A percentile compares a stretch with the other conserved stretches of the same genome.
phyloP scores from a whole-genome alignment of 2,888 invertebrate species.

The Chloroclysta siterata region DNA sequence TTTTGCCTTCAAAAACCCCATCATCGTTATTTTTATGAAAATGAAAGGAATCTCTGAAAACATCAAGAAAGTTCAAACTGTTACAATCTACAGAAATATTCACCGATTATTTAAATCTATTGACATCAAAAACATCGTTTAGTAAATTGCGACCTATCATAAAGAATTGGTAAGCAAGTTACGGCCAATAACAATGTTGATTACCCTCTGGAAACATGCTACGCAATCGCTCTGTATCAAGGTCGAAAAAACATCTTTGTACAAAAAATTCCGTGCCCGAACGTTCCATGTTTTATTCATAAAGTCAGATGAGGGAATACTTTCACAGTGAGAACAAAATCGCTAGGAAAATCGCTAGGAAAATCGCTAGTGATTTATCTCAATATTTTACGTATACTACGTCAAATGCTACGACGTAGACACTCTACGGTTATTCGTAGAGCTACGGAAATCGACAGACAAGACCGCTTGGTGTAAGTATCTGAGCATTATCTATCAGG shows the following conservation, averaged over 20 bases:
- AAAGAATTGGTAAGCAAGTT: slow-evolving; percentile 7
- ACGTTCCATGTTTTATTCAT: slow-evolving; percentile 66
- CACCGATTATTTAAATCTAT: not conserved
- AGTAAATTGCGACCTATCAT: not conserved
- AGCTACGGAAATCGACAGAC: slow-evolving; percentile 1
- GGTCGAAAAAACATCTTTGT: slow-evolving; percentile 52
- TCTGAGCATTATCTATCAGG: not conserved
- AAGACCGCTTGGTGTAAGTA: not conserved
- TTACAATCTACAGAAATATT: too few species aligned
- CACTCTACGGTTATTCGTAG: slow-evolving; percentile 1
- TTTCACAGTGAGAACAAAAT: slow-evolving; percentile 7
- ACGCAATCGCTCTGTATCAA: slow-evolving; percentile 50
- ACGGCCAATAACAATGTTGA: slow-evolving; percentile 33
- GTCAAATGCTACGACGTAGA: slow-evolving; percentile 12
- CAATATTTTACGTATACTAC: not conserved
- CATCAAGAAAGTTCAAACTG: too few species aligned
- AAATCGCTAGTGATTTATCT: not conserved
- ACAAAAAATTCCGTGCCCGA: slow-evolving; percentile 52
- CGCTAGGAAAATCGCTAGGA: slow-evolving; percentile 11
- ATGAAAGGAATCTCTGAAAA: too few species aligned
- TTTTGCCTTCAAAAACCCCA: too few species aligned
- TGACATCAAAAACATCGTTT: not conserved
- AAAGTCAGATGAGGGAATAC: slow-evolving; percentile 55
- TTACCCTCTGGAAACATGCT: slow-evolving; percentile 37
- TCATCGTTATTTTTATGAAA: too few species aligned